Conservation (phyloP, 2,113 vertebrate species). For the Hylia prasina region DNA sequence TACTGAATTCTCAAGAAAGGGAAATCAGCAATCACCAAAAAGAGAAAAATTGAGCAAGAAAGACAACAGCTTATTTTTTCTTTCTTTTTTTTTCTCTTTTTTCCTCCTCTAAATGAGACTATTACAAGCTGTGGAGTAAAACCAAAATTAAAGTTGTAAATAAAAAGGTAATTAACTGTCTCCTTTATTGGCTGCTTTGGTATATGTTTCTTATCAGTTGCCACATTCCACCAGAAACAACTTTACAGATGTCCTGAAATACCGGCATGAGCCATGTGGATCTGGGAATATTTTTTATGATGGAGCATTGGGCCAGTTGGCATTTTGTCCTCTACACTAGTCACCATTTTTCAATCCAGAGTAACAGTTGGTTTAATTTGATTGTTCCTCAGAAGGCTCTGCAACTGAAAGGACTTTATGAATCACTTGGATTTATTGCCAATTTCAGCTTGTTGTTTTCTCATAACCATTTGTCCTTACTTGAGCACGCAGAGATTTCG, state of each 20-base stretch:
- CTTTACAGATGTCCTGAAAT: conserved; percentile 58
- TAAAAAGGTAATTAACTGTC: conserved; percentile 69
- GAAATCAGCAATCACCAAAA: not conserved
- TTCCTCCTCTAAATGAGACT: not conserved
- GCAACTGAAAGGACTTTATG: conserved; percentile 34
- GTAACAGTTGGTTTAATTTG: conserved; percentile 64
- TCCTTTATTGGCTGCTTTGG: conserved; percentile 49
- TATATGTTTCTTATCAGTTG: conserved; percentile 43
- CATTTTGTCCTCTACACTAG: conserved; percentile 28
- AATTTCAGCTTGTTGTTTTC: conserved; percentile 24
- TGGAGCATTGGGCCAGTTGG: conserved; percentile 18
- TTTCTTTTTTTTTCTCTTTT: not conserved
- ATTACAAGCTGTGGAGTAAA: conserved; percentile 44
- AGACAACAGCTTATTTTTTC: not conserved
- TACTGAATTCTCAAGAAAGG: not conserved
- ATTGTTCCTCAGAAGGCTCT: conserved; percentile 50
- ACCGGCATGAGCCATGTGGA: not conserved
- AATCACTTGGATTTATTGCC: conserved; percentile 41
- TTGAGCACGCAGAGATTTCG: not conserved
- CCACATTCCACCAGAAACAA: conserved; percentile 55
- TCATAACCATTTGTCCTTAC: conserved; percentile 31
- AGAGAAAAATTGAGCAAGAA: not conserved
- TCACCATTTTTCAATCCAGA: conserved; percentile 47
- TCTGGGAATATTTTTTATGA: conserved; percentile 55
- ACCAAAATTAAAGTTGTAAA: conserved; percentile 56